Evolutionary conservation across 1,140 invertebrate species (phyloP), one percentile per base, ranked within the genome.

Genomic region (Aricia agestis): DNA sequence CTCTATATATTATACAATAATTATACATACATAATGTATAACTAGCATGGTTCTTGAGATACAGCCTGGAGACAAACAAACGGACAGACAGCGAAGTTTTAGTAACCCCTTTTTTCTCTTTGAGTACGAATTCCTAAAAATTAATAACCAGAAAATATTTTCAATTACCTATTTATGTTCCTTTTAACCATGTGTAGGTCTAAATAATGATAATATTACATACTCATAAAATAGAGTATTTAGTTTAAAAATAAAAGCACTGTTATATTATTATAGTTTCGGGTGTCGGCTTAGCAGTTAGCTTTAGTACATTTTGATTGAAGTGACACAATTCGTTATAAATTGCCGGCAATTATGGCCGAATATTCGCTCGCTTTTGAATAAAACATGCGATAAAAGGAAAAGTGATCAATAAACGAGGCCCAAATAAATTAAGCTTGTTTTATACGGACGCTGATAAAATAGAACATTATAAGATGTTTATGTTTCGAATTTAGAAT

Each of bases 361-460:
- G 58, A 59, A 59, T 59, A 59, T 59, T 18, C 18, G 36, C 52
- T 57, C 17, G n/a, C 18, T 18, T 59, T 59, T 59, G 58, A 59
- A 59, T 59, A 59, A 59, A 59, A 59, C 58, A 59, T 17, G 18
- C 58, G 58, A 59, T 19, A 19, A 59, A 52, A 52, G 45, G 45
- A 52, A 52, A 52, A 52, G 10, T 52, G 45, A 52, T 52, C 45
- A 52, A 52, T 52, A 52, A 52, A 52, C 45, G 45, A 15, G 45
- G 13, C 45, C 45, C 45, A 52, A 52, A 52, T 52, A 52, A 52
- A 52, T 52, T 52, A 52, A 52, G 45, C 45, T 36, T 36, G 36
- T 52, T 52, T 52, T 52, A 52, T 52, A 13, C 45, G 45, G 45
- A 52, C 45, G 10, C 10, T 52, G 45, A 52, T 52, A 52, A 52